Conservation (phyloP, 2,113 vertebrate genomes). For the Cathartes aura region DNA sequence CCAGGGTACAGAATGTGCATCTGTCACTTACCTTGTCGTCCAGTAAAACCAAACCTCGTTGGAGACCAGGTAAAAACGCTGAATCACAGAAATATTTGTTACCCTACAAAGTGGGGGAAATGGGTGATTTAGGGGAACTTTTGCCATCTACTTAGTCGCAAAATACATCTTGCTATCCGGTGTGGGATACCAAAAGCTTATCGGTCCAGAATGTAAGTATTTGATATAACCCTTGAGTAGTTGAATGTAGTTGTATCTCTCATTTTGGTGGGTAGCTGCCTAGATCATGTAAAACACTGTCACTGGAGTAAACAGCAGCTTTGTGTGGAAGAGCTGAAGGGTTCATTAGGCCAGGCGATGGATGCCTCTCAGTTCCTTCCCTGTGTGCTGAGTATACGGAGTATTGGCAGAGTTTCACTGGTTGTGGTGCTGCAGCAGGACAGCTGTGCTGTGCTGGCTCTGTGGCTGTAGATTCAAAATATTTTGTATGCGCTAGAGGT, state of each 20-base stretch:
- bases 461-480: neutral
- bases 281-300: neutral
- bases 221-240: neutral
- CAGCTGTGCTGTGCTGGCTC: neutral
- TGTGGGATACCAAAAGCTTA: neutral
- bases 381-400: neutral
- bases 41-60: slow-evolving; percentile 81
- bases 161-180: neutral
- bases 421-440: neutral
- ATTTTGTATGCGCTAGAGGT: neutral
- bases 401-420: neutral
- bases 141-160: neutral
- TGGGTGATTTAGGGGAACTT: neutral
- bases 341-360: neutral
- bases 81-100: neutral
- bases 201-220: neutral
- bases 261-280: neutral
- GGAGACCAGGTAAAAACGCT: slow-evolving; percentile 83
- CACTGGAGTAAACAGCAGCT: neutral
- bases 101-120: neutral
- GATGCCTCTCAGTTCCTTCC: neutral
- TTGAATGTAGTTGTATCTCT: neutral
- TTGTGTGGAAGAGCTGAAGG: neutral
- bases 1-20: slow-evolving; percentile 96
- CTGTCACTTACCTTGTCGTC: slow-evolving; percentile 90